Base-by-base conservation (phyloP, 1,140 invertebrate species). In the Nebria ingens region DNA sequence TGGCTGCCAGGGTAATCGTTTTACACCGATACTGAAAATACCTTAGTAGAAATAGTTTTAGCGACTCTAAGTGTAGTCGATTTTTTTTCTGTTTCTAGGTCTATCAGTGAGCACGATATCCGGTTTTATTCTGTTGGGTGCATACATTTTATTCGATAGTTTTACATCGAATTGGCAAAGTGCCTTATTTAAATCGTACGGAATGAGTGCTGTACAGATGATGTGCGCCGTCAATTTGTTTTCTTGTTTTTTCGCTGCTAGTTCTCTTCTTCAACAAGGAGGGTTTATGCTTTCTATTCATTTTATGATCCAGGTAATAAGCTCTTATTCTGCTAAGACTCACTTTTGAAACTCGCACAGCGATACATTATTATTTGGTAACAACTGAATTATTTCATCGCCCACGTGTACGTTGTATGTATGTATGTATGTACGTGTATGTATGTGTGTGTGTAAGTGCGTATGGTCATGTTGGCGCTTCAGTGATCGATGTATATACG, bases 91-190 rank as follows among this genome's bases (percentile, higher is more conserved):
- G 53, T 25, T 70, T 70, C 54, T 57, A 76, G 73, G 73, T 54
- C 75, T 73, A 61, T 78, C 78, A 4, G 76, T 80, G 6, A 93
- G 91, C n/a, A 92, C 91, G 20, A 67, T 90, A 51, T 92, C 92
- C 13, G 96, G 96, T 38, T 69, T 93, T 19, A 76, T 94, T 56
- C 80, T 98, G 56, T 79, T 99, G 58, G 76, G 82, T 58, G 82
- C 87, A 53, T 99, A 99, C 73, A 89, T 99, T 81, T 71, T 84
- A 40, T 93, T 95, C 73, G 97, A 99, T 74, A 94, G 93, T 72
- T 99, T 99, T 73, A 99, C 97, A 9, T 90, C 93, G 52, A 98
- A 97, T 71, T 99, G 95, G 94, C 97, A 99, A 76, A 87, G 87
- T 61, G 85, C 85, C 61, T 77, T 99, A 22, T 97, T 97, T 71